These are phyloP conservation scores for Spodoptera litura DNA, from an alignment of 1,140 invertebrate species.

Conservation along the genomic window DNA sequence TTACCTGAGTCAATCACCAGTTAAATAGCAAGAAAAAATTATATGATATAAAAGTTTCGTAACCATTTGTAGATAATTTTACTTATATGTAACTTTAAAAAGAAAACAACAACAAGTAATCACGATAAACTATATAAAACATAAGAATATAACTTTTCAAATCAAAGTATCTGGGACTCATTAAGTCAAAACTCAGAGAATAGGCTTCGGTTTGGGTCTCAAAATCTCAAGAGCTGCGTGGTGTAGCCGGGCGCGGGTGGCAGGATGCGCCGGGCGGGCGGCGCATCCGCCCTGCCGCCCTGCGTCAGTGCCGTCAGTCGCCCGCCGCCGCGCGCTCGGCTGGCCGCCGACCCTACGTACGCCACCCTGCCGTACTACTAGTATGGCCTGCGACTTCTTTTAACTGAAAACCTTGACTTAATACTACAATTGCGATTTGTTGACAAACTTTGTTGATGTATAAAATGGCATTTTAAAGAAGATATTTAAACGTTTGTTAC, in stretches of 20 bases:
- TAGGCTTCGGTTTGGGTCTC: conserved; percentile 46
- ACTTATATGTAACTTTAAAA: no score
- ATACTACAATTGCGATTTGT: conserved; percentile 16
- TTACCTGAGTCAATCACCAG: no score
- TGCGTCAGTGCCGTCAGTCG: conserved; percentile 82
- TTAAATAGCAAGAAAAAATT: no score
- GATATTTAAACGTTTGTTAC: conserved; percentile 59
- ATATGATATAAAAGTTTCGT: no score
- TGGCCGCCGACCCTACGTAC: conserved; percentile 68
- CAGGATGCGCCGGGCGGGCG: conserved; percentile 77
- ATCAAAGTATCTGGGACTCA: not conserved
- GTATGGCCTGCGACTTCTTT: conserved; percentile 55
- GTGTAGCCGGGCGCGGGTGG: conserved; percentile 61
- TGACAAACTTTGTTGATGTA: conserved; percentile 8
- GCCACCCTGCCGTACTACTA: conserved; percentile 53
- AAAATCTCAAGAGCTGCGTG: conserved; percentile 59
- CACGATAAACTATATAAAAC: no score
- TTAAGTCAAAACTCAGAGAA: not conserved
- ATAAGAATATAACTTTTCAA: no score
- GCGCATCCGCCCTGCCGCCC: conserved; percentile 85
- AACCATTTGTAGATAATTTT: no score
- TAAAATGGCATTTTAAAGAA: conserved; percentile 49
- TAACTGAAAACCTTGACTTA: conserved; percentile 36
- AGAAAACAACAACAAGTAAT: no score
- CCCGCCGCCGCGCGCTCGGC: conserved; percentile 81